These are phyloP conservation scores for Ormyrus pomaceus DNA, from an alignment of 2,888 invertebrate species.

Conservation along the genomic window DNA sequence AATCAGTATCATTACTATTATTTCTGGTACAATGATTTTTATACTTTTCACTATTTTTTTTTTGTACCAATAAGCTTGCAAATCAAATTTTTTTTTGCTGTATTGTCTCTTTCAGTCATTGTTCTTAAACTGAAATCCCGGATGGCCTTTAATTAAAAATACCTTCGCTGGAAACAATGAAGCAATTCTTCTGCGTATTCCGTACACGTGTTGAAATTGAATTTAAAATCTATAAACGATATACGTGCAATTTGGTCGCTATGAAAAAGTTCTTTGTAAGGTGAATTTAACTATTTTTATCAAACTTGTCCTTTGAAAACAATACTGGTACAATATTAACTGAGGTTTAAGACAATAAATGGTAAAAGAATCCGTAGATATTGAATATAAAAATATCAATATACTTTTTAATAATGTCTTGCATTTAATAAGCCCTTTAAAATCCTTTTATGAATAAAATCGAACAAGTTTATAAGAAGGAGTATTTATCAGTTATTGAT, in stretches of 20 bases:
- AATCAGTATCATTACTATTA: no score
- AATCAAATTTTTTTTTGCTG: background rate
- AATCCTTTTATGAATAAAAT: no score
- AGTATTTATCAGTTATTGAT: no score
- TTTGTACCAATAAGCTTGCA: no score
- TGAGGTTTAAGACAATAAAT: background rate
- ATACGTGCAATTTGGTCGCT: slow-evolving; percentile 30
- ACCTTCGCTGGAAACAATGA: slow-evolving; percentile 27
- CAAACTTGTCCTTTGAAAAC: slow-evolving; percentile 1
- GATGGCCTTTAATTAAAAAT: slow-evolving; percentile 32
- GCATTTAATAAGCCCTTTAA: no score
- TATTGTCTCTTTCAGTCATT: slow-evolving; percentile 4
- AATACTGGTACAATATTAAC: slow-evolving; percentile 20
- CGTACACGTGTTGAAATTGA: slow-evolving; percentile 41
- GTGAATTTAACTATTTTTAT: slow-evolving; percentile 35
- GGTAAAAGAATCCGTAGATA: background rate
- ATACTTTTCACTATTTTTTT: background rate
- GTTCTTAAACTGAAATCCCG: slow-evolving; percentile 23
- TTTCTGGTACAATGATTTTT: background rate
- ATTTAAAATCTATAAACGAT: slow-evolving; percentile 36
- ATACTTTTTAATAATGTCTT: no score
- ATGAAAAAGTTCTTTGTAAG: slow-evolving; percentile 33
- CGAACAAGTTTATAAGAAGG: no score
- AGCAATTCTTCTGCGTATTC: slow-evolving; percentile 23
- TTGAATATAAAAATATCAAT: no score